Conservation (phyloP, 2,113 vertebrate species). For the Daboia siamensis region DNA sequence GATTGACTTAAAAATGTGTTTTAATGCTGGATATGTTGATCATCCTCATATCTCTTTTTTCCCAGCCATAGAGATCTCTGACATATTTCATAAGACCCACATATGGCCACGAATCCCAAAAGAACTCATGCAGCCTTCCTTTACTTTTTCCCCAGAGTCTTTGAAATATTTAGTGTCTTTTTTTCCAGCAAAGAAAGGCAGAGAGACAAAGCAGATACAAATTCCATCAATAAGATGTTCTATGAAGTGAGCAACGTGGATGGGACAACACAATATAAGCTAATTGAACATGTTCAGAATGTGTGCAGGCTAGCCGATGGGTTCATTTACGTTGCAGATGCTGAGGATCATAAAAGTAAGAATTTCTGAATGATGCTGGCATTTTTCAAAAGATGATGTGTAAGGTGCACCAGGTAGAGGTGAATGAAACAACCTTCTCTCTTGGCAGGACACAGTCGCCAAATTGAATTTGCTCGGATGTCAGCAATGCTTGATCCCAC, state of each 20-base stretch:
- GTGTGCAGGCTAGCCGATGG: constrained; percentile 87
- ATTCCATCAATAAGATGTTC: constrained; percentile 84
- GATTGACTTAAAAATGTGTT: not conserved
- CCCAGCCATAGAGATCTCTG: not conserved
- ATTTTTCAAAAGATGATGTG: not conserved
- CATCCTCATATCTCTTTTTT: not conserved
- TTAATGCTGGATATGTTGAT: not conserved
- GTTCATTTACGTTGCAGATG: constrained; percentile 93
- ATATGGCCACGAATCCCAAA: not conserved
- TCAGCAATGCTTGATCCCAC: constrained; percentile 77
- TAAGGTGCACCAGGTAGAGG: not conserved
- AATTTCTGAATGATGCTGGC: not conserved
- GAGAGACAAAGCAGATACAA: constrained; percentile 79
- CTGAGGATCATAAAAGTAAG: constrained; percentile 81
- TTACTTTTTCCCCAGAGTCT: not conserved
- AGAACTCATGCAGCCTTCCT: not conserved
- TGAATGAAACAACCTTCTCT: not conserved
- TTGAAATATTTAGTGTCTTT: not conserved
- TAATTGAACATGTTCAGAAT: constrained; percentile 84
- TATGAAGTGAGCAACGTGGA: constrained; percentile 62
- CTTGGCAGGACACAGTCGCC: constrained; percentile 68
- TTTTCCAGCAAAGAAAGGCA: constrained; percentile 83
- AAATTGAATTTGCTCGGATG: constrained; percentile 79
- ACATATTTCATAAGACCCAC: not conserved
- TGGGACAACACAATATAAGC: constrained; percentile 61